Evolutionary conservation across 2,888 invertebrate genomes (phyloP).

Genomic region (Philonicus albiceps): DNA sequence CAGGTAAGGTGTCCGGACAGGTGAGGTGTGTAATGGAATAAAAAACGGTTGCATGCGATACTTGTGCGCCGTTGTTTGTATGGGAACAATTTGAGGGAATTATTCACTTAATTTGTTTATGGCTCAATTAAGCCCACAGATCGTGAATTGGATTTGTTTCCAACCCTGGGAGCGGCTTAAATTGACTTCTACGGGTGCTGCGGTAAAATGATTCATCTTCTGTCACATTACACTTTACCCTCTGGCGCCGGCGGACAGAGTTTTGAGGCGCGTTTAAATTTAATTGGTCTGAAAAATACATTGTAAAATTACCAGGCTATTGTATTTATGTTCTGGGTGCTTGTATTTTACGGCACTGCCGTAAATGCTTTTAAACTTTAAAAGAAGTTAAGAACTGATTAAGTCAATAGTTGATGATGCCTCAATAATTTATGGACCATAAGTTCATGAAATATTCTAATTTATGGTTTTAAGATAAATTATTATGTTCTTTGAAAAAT

Average conservation of each 20-base stretch:
- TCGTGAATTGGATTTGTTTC: background rate
- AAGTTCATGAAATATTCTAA: background rate
- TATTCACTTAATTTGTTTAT: slow-evolving; percentile 26
- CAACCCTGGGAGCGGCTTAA: background rate
- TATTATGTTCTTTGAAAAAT: background rate
- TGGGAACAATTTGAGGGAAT: background rate
- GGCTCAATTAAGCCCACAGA: slow-evolving; percentile 3
- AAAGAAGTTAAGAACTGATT: background rate
- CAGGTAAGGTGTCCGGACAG: background rate
- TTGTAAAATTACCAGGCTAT: background rate
- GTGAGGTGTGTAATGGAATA: background rate
- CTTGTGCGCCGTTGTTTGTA: background rate
- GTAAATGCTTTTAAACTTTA: background rate
- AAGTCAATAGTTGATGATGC: background rate
- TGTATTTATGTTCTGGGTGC: background rate
- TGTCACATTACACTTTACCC: background rate
- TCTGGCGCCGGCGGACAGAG: background rate
- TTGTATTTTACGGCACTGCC: background rate
- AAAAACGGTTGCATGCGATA: background rate
- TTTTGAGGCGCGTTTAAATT: background rate
- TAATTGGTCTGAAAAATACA: background rate
- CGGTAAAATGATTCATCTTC: background rate
- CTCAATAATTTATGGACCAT: background rate
- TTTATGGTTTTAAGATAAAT: background rate
- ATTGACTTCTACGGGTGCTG: background rate